Conservation (phyloP, 2,797 vertebrate species). For the Bradypodion ventrale region DNA sequence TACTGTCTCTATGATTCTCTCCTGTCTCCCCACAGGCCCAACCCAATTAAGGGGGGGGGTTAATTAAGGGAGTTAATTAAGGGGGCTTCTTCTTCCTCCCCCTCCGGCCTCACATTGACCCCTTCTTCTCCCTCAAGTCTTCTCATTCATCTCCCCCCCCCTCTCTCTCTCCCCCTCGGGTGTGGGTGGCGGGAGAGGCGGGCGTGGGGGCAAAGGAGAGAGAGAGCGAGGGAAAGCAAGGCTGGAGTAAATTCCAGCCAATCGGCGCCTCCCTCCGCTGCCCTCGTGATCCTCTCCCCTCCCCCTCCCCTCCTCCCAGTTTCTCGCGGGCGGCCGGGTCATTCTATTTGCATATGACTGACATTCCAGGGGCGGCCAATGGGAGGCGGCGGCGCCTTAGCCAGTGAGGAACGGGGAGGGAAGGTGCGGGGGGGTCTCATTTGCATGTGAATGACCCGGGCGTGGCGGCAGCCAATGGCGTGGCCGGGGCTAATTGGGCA, state of each 20-base stretch:
- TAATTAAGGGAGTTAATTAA: too few species aligned
- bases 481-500: constrained; percentile 62
- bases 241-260: constrained; percentile 25
- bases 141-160: neutral
- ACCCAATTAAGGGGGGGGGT: too few species aligned
- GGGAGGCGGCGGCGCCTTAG: neutral
- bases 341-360: constrained; percentile 33
- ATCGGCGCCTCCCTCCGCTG: neutral
- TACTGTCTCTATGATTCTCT: too few species aligned
- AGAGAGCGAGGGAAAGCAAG: too few species aligned
- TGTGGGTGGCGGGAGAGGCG: too few species aligned
- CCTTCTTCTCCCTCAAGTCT: neutral
- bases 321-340: too few species aligned
- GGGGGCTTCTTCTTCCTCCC: too few species aligned
- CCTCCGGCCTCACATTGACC: neutral
- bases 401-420: neutral
- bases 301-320: neutral
- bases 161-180: neutral
- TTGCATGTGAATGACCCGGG: constrained; percentile 74
- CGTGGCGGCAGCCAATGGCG: constrained; percentile 61
- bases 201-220: too few species aligned
- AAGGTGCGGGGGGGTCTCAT: constrained; percentile 29
- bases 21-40: too few species aligned
- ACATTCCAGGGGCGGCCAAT: constrained; percentile 29
- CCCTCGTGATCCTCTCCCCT: neutral